phyloP scores from a whole-genome alignment of 2,113 vertebrate species.

The Apteryx mantelli region DNA sequence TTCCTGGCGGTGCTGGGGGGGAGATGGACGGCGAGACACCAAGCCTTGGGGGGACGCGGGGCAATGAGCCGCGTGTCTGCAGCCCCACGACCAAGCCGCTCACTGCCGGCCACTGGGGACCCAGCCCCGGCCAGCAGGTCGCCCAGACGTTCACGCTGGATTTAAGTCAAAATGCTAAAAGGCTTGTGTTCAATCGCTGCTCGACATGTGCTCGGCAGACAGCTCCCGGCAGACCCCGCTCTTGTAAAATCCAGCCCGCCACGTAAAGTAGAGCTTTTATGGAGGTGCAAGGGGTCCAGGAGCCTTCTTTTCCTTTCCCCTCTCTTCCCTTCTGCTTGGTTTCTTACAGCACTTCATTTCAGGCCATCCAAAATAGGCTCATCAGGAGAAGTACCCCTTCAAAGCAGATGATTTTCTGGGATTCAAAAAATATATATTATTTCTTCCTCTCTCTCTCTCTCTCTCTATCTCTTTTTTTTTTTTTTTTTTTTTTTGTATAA shows the following conservation, averaged over 20 bases:
- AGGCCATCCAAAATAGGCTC: neutral
- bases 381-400: neutral
- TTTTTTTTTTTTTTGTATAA: conserved; percentile 6
- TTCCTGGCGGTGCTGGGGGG: neutral
- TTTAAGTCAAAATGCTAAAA: conserved; percentile 70
- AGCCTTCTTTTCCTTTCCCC: neutral
- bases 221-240: conserved; percentile 51
- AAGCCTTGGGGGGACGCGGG: conserved; percentile 31
- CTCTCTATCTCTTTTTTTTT: neutral
- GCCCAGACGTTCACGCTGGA: conserved; percentile 61
- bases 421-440: neutral
- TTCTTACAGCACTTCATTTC: neutral
- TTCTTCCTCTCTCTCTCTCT: neutral
- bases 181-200: conserved; percentile 59
- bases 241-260: conserved; percentile 60
- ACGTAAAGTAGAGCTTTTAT: conserved; percentile 19
- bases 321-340: neutral
- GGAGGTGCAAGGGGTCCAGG: neutral
- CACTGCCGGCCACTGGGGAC: neutral
- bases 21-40: neutral
- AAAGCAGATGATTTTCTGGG: neutral
- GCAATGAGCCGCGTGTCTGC: neutral
- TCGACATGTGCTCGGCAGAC: conserved; percentile 42
- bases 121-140: conserved; percentile 49
- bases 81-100: too few relatives aligned